These are phyloP conservation scores for Phoxinus dragarum DNA, from an alignment of 2,797 vertebrate species.

Conservation along the genomic window DNA sequence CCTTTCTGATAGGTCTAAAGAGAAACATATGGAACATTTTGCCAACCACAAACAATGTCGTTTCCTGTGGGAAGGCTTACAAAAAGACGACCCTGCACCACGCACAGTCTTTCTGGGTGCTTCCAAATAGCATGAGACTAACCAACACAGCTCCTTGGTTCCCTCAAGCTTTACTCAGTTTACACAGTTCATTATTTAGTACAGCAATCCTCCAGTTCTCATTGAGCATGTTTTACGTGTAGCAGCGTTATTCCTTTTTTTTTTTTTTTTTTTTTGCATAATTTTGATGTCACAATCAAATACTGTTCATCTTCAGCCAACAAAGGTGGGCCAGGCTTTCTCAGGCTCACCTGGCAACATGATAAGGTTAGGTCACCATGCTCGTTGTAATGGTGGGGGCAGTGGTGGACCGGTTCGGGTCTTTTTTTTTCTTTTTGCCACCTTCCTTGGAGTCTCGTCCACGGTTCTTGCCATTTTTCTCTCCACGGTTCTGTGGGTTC, in stretches of 20 bases:
- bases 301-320: slow-evolving; percentile 59
- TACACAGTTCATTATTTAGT: slow-evolving; percentile 62
- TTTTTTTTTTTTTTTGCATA: slow-evolving; percentile 52
- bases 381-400: slow-evolving; percentile 75
- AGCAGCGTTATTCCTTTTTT: slow-evolving; percentile 82
- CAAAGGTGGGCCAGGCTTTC: slow-evolving; percentile 7
- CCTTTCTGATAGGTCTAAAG: slow-evolving; percentile 36
- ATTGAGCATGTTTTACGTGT: slow-evolving; percentile 78
- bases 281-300: slow-evolving; percentile 51
- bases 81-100: slow-evolving; percentile 45
- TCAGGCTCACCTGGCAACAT: slow-evolving; percentile 12
- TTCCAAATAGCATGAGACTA: slow-evolving; percentile 46
- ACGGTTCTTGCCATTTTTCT: slow-evolving; percentile 74
- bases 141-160: slow-evolving; percentile 56
- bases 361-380: slow-evolving; percentile 78
- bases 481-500: slow-evolving; percentile 72
- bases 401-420: slow-evolving; percentile 79
- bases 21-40: slow-evolving; percentile 42
- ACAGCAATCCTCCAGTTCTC: slow-evolving; percentile 82
- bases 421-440: slow-evolving; percentile 82
- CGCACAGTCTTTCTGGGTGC: slow-evolving; percentile 50
- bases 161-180: slow-evolving; percentile 56
- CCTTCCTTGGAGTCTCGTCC: slow-evolving; percentile 65
- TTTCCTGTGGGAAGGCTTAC: slow-evolving; percentile 50
- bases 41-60: slow-evolving; percentile 30